Evolutionary conservation across 2,888 invertebrate species (phyloP), one percentile per base, ranked within the genome.

Genomic region (Amblyjoppa proteus): DNA sequence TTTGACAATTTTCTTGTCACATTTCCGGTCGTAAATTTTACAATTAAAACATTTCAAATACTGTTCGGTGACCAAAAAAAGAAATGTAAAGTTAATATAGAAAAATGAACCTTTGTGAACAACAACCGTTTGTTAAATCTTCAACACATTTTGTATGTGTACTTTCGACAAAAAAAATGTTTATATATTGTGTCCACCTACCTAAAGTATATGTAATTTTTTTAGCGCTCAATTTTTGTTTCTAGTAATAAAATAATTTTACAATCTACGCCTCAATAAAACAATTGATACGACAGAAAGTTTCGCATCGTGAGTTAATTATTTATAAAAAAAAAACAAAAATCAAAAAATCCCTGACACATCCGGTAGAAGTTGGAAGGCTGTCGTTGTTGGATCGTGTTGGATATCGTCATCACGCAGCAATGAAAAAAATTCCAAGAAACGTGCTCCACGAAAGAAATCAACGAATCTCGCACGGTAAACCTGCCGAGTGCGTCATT

Each of bases 361-460:
- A 38, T 41, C 66, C 20, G 3, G 0, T 20, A n/a, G 66, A 66
- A 7, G 34, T n/a, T 38, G 41, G 34, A 66, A 66, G 34, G n/a
- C 20, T 38, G 66, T 71, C 2, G 20, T 20, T 20, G 20, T 20
- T 20, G 20, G 20, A 20, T 20, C 20, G 20, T 20, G 0, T 20
- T 20, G 20, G 20, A 16, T 9, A 25, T 31, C 51, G 31, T 38
- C 71, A 25, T n/a, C 28, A 16, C 38, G 13, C 38, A 58, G 73
- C 25, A 13, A 58, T 41, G 7, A 25, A 71, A 58, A 7, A 75
- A 49, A 34, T 75, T 64, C 58, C 64, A 20, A 49, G 75, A 31
- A 58, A 77, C 31, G 7, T 58, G 68, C 2, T 58, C 68, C 0
- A 38, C 38, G 28, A 77, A 28, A 13, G 25, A 38, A 68, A 68